phyloP scores from a whole-genome alignment of 2,888 invertebrate species.

The Thymelicus lineola region DNA sequence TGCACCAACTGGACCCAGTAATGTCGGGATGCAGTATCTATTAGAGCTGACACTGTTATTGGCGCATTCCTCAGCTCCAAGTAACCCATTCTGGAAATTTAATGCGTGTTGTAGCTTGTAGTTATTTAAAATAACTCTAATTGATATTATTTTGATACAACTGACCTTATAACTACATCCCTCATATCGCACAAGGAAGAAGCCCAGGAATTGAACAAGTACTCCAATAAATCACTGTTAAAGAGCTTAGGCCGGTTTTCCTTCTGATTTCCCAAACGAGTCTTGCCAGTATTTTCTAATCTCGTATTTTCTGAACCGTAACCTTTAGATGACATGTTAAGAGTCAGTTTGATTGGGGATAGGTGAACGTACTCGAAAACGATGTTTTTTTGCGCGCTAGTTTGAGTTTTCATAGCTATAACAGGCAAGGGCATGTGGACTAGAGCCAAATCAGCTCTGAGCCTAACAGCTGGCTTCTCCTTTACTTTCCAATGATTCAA shows the following conservation, averaged over 20 bases:
- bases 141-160: not conserved
- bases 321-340: slow-evolving; percentile 85
- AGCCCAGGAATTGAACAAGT: slow-evolving; percentile 87
- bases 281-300: slow-evolving; percentile 59
- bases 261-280: slow-evolving; percentile 65
- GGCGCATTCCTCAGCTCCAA: slow-evolving; percentile 86
- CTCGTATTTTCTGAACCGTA: slow-evolving; percentile 62
- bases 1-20: slow-evolving; percentile 90
- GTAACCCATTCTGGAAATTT: slow-evolving; percentile 86
- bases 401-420: slow-evolving; percentile 73
- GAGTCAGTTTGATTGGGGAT: slow-evolving; percentile 85
- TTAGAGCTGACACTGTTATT: slow-evolving; percentile 75
- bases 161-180: slow-evolving; percentile 86
- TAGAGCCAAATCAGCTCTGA: slow-evolving; percentile 83
- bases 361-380: slow-evolving; percentile 85
- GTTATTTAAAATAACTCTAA: not conserved
- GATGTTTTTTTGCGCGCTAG: slow-evolving; percentile 66
- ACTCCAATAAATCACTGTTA: slow-evolving; percentile 86
- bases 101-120: not conserved
- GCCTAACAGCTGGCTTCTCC: slow-evolving; percentile 83
- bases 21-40: slow-evolving; percentile 86
- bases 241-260: slow-evolving; percentile 80
- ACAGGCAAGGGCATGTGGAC: slow-evolving; percentile 85
- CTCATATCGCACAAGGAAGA: slow-evolving; percentile 87
- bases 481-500: slow-evolving; percentile 85